A percentile compares a stretch with the other conserved stretches of the same genome.
These are phyloP conservation scores for Altica lythri DNA, from an alignment of 2,888 invertebrate genomes.

Conservation along the genomic window DNA sequence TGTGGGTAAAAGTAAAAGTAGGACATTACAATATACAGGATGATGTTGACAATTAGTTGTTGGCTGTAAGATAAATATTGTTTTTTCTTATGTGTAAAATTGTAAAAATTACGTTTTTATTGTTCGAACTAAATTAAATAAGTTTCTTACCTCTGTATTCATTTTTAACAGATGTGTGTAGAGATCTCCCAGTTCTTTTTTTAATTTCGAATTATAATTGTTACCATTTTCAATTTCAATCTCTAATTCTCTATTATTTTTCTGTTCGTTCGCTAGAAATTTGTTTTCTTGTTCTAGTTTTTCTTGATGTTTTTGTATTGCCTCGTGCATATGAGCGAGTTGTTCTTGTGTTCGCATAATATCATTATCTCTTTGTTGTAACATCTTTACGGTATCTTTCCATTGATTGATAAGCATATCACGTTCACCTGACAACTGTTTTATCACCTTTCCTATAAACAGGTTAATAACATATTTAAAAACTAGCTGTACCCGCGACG, in stretches of 20 bases:
- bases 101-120: too few relatives aligned
- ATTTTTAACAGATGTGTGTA: conserved; percentile 52
- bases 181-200: conserved; percentile 49
- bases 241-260: conserved; percentile 63
- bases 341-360: conserved; percentile 59
- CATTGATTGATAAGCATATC: conserved; percentile 72
- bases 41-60: too few relatives aligned
- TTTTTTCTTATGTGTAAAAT: too few relatives aligned
- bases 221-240: conserved; percentile 55
- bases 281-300: conserved; percentile 64
- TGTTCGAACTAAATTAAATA: too few relatives aligned
- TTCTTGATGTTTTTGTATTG: conserved; percentile 58
- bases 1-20: conserved; percentile 4
- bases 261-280: conserved; percentile 65
- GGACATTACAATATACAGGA: too few relatives aligned
- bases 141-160: conserved; percentile 52
- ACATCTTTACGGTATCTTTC: conserved; percentile 71
- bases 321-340: conserved; percentile 39
- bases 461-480: too few relatives aligned
- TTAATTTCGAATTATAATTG: conserved; percentile 52
- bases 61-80: too few relatives aligned
- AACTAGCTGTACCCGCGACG: too few relatives aligned
- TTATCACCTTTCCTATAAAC: conserved; percentile 49
- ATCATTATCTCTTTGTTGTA: conserved; percentile 71
- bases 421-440: conserved; percentile 67